Evolutionary conservation across 2,113 vertebrate genomes (phyloP), one percentile per base, ranked within the genome.

Genomic region (Aptenodytes forsteri): DNA sequence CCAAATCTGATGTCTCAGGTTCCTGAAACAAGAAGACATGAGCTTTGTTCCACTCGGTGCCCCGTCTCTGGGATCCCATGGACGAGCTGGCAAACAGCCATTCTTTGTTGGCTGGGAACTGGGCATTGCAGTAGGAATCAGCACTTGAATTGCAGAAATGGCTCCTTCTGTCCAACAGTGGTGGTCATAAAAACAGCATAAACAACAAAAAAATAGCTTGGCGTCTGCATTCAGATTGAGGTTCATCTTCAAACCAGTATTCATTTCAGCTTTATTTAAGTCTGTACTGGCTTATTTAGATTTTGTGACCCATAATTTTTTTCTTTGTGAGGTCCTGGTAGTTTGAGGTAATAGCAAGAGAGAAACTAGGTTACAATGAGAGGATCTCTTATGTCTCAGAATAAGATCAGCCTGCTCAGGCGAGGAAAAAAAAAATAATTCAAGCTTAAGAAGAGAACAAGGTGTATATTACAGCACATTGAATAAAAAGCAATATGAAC

Each of bases 201-300:
- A 95, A 58, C 38, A 49, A 27, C 56, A 72, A 71, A 76, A 83
- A 81, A 90, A 4, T 17, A 67, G 40, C 47, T 79, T 40, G 34
- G 32, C 42, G 32, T 91, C 69, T 82, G 66, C 42, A 34, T 56
- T 84, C 55, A 76, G 13, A 18, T 36, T 77, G 66, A 93, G 38
- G 46, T 88, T 84, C 36, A 26, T 82, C 66, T 84, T 91, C 84
- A 91, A 61, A 32, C 36, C 64, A 20, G 17, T 52, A 12, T 65
- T 83, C n/a, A 15, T 91, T 93, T 95, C 66, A 82, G 64, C 50
- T 94, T 96, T 95, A 85, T 85, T 95, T 88, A 87, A 83, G 93
- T 88, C 93, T 97, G 47, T 38, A 50, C 69, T 82, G 77, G 47
- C 54, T 91, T 82, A 73, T 47, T 94, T 89, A 90, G 70, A 54